Conservation (phyloP, 1,140 invertebrate genomes). For the Eriocheir sinensis region DNA sequence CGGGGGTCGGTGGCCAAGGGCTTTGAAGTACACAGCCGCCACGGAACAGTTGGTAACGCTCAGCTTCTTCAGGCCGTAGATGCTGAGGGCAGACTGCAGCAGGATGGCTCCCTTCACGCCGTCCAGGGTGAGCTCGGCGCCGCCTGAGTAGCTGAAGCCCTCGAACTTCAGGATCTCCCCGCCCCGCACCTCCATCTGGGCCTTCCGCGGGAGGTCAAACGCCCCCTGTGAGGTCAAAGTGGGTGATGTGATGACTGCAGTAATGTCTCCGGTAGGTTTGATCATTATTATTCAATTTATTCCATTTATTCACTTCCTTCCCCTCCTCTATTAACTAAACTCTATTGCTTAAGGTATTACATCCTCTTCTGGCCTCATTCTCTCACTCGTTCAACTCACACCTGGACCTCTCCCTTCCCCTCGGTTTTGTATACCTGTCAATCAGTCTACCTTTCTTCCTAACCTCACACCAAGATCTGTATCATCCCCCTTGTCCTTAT, state of each 20-base stretch:
- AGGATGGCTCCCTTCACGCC: not conserved
- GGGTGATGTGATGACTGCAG: not conserved
- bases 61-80: not conserved
- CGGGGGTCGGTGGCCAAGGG: not conserved
- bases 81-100: not conserved
- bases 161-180: not conserved
- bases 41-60: not conserved
- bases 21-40: not conserved
- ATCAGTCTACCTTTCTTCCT: too few species aligned
- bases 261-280: too few species aligned
- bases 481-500: too few species aligned
- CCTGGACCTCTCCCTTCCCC: too few species aligned
- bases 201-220: not conserved
- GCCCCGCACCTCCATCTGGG: not conserved
- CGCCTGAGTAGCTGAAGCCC: not conserved
- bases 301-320: too few species aligned
- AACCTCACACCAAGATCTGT: too few species aligned
- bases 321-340: too few species aligned
- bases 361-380: too few species aligned
- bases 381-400: too few species aligned
- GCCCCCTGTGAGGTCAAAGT: not conserved
- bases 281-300: too few species aligned
- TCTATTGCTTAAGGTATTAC: too few species aligned
- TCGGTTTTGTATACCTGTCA: too few species aligned
- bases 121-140: not conserved